Conservation (phyloP, 1,140 invertebrate species). For the Aethina tumida region DNA sequence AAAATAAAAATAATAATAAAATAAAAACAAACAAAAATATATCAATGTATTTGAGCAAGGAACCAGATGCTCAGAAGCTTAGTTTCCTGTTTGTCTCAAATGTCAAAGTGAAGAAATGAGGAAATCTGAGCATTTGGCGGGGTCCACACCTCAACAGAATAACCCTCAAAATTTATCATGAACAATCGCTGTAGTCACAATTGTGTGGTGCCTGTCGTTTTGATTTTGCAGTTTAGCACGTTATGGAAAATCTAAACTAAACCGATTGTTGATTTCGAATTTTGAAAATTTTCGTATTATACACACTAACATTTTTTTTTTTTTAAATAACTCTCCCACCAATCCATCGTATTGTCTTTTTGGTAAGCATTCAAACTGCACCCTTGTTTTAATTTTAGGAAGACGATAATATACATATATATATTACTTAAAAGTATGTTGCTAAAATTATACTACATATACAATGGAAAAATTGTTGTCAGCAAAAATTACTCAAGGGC, state of each 20-base stretch:
- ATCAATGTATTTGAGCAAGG: conserved; percentile 6
- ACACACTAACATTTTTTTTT: conserved; percentile 1
- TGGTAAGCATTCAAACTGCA: conserved; percentile 16
- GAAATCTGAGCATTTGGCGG: conserved; percentile 22
- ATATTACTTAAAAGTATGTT: too few species aligned
- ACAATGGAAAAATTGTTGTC: too few species aligned
- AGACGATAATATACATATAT: conserved; percentile 10
- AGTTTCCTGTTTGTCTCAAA: conserved; percentile 29
- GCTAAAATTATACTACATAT: too few species aligned
- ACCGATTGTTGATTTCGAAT: not conserved
- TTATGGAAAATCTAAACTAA: not conserved
- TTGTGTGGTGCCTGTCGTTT: too few species aligned
- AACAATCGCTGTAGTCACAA: not conserved
- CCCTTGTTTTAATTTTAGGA: conserved; percentile 18
- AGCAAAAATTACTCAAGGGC: too few species aligned
- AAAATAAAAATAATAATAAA: conserved; percentile 24
- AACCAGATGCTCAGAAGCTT: conserved; percentile 32
- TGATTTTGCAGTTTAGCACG: too few species aligned
- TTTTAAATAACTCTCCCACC: conserved; percentile 6
- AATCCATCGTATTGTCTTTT: conserved; percentile 12
- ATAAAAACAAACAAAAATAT: conserved; percentile 17
- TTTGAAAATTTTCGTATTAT: conserved; percentile 1
- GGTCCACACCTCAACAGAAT: conserved; percentile 20
- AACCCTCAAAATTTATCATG: conserved; percentile 3
- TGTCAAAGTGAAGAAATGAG: conserved; percentile 6